A percentile compares a stretch with the other conserved stretches of the same genome.
phyloP scores from a whole-genome alignment of 2,888 invertebrate genomes.

The Chrysolina americana region DNA sequence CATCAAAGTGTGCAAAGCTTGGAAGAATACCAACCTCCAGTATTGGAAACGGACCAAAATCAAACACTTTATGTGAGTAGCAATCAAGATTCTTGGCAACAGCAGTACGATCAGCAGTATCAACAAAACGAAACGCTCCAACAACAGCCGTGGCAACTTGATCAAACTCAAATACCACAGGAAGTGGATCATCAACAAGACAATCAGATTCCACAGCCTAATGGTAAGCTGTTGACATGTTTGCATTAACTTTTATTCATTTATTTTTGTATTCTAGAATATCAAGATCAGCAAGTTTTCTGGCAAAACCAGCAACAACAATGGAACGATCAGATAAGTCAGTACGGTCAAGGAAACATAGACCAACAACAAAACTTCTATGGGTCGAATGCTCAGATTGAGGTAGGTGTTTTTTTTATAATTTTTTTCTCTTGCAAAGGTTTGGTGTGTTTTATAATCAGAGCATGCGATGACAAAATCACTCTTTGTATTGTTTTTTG shows the following conservation, averaged over 20 bases:
- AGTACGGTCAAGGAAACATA: conserved; percentile 59
- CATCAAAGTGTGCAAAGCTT: conserved; percentile 55
- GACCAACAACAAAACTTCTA: conserved; percentile 62
- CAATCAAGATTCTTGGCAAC: conserved; percentile 55
- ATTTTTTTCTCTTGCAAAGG: conserved; percentile 11
- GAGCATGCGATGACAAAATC: neutral
- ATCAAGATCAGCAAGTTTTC: conserved; percentile 59
- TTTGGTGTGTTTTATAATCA: conserved; percentile 7
- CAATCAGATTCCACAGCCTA: conserved; percentile 50
- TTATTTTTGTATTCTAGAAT: conserved; percentile 40
- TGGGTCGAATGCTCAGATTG: conserved; percentile 63
- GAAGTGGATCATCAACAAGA: conserved; percentile 47
- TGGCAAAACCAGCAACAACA: conserved; percentile 59
- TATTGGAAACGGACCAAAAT: conserved; percentile 43
- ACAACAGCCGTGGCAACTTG: conserved; percentile 54
- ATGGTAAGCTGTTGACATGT: conserved; percentile 51
- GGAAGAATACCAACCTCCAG: conserved; percentile 22
- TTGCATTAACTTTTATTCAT: conserved; percentile 46
- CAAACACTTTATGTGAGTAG: conserved; percentile 47
- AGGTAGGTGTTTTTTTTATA: conserved; percentile 60
- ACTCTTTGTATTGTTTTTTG: neutral
- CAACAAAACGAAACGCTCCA: conserved; percentile 48
- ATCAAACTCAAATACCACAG: conserved; percentile 57
- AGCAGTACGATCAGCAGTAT: conserved; percentile 58
- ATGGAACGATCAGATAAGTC: conserved; percentile 56